phyloP scores from a whole-genome alignment of 1,140 invertebrate species.

The Apis dorsata region DNA sequence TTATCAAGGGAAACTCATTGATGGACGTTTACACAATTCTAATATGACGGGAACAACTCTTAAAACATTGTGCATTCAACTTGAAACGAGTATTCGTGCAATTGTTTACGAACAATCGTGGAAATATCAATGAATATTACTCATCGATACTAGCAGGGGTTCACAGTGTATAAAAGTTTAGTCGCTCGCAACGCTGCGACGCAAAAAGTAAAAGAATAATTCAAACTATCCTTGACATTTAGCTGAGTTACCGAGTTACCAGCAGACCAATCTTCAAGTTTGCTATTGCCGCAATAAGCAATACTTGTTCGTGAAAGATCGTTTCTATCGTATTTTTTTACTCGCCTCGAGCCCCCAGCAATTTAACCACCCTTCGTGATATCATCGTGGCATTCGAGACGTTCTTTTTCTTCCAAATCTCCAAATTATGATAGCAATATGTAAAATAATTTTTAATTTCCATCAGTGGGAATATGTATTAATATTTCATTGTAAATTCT shows the following conservation, averaged over 20 bases:
- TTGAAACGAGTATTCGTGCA: not conserved
- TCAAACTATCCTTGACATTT: slow-evolving; percentile 53
- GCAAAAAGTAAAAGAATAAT: slow-evolving; percentile 48
- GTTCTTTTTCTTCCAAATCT: not conserved
- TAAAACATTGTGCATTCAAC: not conserved
- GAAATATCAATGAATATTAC: slow-evolving; percentile 34
- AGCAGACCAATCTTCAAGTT: slow-evolving; percentile 46
- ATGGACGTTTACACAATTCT: not conserved
- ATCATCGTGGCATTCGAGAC: not conserved
- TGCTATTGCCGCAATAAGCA: slow-evolving; percentile 38
- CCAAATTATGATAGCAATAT: too few relatives aligned
- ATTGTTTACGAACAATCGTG: not conserved
- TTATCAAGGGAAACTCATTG: not conserved
- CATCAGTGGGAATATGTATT: too few relatives aligned
- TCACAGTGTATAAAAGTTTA: slow-evolving; percentile 19
- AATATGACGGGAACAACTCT: slow-evolving; percentile 9
- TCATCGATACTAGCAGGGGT: not conserved
- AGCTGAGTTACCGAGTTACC: slow-evolving; percentile 43
- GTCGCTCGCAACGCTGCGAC: slow-evolving; percentile 5
- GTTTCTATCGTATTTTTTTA: slow-evolving; percentile 16
- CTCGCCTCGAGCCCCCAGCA: not conserved
- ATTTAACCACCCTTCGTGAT: not conserved
- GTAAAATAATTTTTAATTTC: too few relatives aligned
- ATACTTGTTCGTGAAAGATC: slow-evolving; percentile 43
- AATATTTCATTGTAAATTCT: too few relatives aligned